phyloP scores from a whole-genome alignment of 2,113 vertebrate species.

The Donacobius atricapilla region DNA sequence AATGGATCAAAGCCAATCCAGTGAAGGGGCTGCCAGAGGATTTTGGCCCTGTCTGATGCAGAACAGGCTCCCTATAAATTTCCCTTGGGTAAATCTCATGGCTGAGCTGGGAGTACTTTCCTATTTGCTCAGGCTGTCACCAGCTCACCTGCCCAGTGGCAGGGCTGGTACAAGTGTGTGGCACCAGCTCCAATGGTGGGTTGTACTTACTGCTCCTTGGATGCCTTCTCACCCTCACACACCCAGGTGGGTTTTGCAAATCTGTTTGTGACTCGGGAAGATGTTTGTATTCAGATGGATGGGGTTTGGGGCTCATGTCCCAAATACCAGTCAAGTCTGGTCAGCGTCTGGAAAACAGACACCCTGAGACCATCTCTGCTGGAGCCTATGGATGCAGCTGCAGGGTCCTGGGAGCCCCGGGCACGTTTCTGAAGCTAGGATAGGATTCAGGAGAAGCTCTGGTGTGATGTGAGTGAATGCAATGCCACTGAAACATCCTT shows the following conservation, averaged over 20 bases:
- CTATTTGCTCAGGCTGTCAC: neutral
- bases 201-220: rapidly evolving
- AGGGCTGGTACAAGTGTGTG: neutral
- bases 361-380: rapidly evolving
- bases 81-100: neutral
- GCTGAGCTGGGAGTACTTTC: neutral
- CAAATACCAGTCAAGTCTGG: neutral
- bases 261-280: neutral
- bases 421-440: neutral
- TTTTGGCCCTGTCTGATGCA: neutral
- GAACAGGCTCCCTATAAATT: neutral
- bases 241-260: neutral
- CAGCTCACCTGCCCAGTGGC: neutral
- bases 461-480: neutral
- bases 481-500: neutral
- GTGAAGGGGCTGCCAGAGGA: rapidly evolving
- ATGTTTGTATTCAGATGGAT: neutral
- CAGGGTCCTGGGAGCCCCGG: neutral
- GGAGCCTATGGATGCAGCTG: neutral
- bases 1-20: neutral
- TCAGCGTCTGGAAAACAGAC: neutral
- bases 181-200: neutral
- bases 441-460: neutral
- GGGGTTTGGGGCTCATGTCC: neutral
- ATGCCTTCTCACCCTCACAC: rapidly evolving